phyloP scores from a whole-genome alignment of 1,140 invertebrate species.

The Drosophila ambigua region DNA sequence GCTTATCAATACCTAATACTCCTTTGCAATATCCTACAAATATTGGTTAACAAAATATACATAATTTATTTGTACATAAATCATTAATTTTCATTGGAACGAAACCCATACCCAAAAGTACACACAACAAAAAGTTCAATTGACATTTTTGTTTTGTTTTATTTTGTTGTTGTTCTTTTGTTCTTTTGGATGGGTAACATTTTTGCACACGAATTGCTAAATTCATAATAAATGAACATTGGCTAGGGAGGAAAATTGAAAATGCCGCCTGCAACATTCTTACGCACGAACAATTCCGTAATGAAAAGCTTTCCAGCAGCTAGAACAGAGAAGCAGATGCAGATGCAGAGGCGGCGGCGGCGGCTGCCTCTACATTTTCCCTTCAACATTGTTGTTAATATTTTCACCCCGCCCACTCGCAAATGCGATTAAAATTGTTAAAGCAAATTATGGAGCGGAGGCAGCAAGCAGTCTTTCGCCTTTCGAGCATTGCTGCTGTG shows the following conservation, averaged over 20 bases:
- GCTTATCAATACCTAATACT: not conserved
- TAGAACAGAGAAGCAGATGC: not conserved
- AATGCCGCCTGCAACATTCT: conserved; percentile 74
- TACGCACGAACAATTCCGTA: conserved; percentile 79
- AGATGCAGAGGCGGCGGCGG: not conserved
- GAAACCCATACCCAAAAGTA: not conserved
- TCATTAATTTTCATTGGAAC: conserved; percentile 42
- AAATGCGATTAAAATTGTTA: conserved; percentile 83
- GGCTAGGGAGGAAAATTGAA: conserved; percentile 65
- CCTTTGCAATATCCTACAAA: conserved; percentile 8
- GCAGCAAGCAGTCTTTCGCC: conserved; percentile 36
- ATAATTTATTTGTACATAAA: conserved; percentile 43
- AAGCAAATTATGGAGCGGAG: conserved; percentile 67
- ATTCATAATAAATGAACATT: conserved; percentile 79
- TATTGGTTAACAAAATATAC: conserved; percentile 28
- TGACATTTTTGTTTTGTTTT: conserved; percentile 55
- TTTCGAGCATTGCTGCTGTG: not conserved
- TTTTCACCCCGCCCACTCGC: conserved; percentile 36
- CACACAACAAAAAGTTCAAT: conserved; percentile 64
- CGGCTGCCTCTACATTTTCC: conserved; percentile 2
- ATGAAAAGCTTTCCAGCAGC: conserved; percentile 61
- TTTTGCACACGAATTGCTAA: conserved; percentile 80
- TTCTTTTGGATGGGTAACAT: conserved; percentile 25
- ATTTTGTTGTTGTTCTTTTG: conserved; percentile 15
- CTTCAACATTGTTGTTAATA: conserved; percentile 73